A percentile compares a stretch with the other conserved stretches of the same genome.
Evolutionary conservation across 2,113 vertebrate genomes (phyloP).

Genomic region (Pseudopipra pipra): DNA sequence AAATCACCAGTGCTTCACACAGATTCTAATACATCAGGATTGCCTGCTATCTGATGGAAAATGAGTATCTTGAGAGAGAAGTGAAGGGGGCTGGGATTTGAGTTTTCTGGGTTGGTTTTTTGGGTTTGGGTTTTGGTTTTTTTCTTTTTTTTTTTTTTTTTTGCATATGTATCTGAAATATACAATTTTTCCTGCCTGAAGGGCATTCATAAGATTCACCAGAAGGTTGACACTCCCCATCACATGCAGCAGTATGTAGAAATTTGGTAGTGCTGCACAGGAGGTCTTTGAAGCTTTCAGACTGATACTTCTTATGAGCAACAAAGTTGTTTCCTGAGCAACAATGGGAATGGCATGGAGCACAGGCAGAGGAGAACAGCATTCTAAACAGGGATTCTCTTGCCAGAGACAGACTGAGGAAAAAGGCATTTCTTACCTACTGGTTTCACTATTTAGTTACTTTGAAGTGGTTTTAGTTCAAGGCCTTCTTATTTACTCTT

Average conservation of each 20-base stretch:
- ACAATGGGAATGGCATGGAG: neutral
- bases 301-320: neutral
- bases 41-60: neutral
- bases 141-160: too few relatives aligned
- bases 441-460: neutral
- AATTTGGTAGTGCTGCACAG: neutral
- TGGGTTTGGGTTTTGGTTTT: too few relatives aligned
- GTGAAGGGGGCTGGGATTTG: neutral
- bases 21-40: neutral
- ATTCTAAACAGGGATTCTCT: neutral
- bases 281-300: neutral
- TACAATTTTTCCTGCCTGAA: neutral
- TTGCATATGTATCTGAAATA: neutral
- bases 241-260: neutral
- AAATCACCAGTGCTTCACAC: neutral
- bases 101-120: fast-evolving
- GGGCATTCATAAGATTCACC: neutral
- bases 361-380: neutral
- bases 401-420: neutral
- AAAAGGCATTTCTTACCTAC: neutral
- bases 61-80: neutral
- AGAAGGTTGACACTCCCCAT: neutral
- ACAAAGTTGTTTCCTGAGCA: neutral
- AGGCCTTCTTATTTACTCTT: neutral
- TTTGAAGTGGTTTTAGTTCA: neutral